These are phyloP conservation scores for Phataginus tricuspis DNA, from an alignment of 2,797 vertebrate genomes.

Conservation along the genomic window DNA sequence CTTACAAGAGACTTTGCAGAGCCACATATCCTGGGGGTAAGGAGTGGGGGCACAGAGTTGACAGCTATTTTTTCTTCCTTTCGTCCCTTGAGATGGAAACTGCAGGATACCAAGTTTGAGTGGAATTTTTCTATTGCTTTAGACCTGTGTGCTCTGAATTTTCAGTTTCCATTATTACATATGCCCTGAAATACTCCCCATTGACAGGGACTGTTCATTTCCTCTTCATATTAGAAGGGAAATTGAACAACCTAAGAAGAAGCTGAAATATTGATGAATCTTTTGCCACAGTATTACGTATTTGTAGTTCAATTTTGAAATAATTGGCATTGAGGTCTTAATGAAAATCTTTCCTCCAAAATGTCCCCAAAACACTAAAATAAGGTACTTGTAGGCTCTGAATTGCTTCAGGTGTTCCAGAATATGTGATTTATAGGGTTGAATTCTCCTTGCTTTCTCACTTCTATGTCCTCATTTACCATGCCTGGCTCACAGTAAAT, in stretches of 20 bases:
- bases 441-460: background rate
- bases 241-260: conserved; percentile 42
- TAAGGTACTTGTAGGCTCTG: background rate
- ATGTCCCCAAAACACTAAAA: background rate
- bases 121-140: conserved; percentile 13
- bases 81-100: background rate
- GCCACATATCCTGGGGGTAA: background rate
- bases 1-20: background rate
- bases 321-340: background rate
- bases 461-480: background rate
- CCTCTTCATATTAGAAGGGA: conserved; percentile 3
- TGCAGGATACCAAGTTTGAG: background rate
- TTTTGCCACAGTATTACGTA: background rate
- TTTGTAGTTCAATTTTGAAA: conserved; percentile 23
- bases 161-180: conserved; percentile 64
- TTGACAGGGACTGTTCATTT: conserved; percentile 55
- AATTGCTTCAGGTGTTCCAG: background rate
- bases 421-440: accelerated
- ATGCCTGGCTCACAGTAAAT: background rate
- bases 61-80: background rate
- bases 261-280: background rate
- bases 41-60: background rate
- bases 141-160: background rate
- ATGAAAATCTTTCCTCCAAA: background rate
- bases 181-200: background rate